Conservation (phyloP, 2,797 vertebrate species). For the Sarcophilus harrisii region DNA sequence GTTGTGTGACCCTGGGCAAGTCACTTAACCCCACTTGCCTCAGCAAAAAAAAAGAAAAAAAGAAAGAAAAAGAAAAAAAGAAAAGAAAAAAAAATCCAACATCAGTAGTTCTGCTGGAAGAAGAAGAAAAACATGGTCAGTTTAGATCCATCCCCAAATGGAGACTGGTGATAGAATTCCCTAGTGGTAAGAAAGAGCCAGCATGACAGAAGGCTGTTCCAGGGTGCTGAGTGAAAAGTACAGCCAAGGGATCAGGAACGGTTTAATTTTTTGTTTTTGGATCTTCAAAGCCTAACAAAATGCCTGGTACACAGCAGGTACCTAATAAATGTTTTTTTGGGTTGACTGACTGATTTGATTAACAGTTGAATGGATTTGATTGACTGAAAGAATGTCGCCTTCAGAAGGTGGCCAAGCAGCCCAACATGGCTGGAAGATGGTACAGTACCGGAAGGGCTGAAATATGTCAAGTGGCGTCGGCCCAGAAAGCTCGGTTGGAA, state of each 20-base stretch:
- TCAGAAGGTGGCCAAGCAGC: neutral
- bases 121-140: neutral
- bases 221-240: neutral
- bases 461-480: neutral
- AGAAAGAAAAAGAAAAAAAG: no score
- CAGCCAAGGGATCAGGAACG: neutral
- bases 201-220: neutral
- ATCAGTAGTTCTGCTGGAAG: neutral
- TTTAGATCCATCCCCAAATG: neutral
- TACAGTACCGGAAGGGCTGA: neutral
- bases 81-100: neutral
- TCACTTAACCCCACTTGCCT: no score
- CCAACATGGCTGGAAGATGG: neutral
- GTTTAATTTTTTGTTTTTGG: neutral
- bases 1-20: no score
- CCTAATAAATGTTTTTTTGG: neutral
- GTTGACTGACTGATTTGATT: neutral
- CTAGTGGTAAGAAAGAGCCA: neutral
- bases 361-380: neutral
- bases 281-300: neutral
- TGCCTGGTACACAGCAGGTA: neutral
- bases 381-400: neutral
- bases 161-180: neutral
- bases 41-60: no score
- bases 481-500: neutral